Percentiles rank a stretch among this genome's conserved stretches.
These are phyloP conservation scores for Scomber colias DNA, from an alignment of 2,113 vertebrate genomes.

Conservation along the genomic window DNA sequence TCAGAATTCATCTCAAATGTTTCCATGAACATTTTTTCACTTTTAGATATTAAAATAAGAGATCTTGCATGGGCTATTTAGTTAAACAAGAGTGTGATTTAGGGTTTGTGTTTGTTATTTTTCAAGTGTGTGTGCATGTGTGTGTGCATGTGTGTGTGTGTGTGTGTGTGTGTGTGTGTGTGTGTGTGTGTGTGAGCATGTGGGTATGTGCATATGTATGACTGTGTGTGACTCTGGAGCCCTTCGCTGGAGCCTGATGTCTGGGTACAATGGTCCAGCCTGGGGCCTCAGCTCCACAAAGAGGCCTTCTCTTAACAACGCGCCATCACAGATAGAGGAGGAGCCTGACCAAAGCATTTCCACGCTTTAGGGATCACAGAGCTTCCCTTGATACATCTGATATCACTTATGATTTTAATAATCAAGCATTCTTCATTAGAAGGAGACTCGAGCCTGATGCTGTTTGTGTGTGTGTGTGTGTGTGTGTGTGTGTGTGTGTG, in stretches of 20 bases:
- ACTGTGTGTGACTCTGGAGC: constrained; percentile 74
- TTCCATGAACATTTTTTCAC: constrained; percentile 2
- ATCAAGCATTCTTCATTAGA: constrained; percentile 65
- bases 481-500: constrained; percentile 3
- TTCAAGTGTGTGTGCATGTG: constrained; percentile 47
- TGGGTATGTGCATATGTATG: constrained; percentile 64
- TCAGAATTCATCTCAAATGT: constrained; percentile 42
- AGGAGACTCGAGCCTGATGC: constrained; percentile 16
- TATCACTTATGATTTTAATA: constrained; percentile 78
- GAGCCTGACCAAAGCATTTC: constrained; percentile 80
- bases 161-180: constrained; percentile 64
- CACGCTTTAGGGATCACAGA: constrained; percentile 76
- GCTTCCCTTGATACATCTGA: constrained; percentile 76
- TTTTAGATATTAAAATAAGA: constrained; percentile 4
- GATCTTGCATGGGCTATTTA: constrained; percentile 19
- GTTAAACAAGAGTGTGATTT: constrained; percentile 50
- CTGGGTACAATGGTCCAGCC: constrained; percentile 79
- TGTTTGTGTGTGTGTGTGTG: constrained; percentile 13
- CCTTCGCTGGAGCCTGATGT: constrained; percentile 75
- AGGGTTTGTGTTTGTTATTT: constrained; percentile 41
- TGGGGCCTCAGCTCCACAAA: constrained; percentile 78
- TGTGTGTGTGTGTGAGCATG: constrained; percentile 54
- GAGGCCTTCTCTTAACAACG: constrained; percentile 80
- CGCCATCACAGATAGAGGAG: constrained; percentile 75
- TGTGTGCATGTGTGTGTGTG: constrained; percentile 69